Evolutionary conservation across 1,140 invertebrate genomes (phyloP).

Genomic region (Uloborus diversus): DNA sequence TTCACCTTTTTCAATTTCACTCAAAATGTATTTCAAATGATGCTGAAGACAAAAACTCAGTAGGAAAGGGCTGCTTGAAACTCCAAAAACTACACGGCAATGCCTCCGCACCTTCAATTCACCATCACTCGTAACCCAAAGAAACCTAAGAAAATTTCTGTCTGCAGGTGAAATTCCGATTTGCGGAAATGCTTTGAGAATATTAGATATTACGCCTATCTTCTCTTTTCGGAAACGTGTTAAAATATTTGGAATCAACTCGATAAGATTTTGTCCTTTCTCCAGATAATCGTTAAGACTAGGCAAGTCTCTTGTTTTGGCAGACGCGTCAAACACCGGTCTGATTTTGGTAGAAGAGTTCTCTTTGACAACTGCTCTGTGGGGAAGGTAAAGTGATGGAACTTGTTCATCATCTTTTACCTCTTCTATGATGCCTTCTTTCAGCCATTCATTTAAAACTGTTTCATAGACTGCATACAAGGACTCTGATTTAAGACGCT

Average conservation of each 20-base stretch:
- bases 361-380: slow-evolving; percentile 57
- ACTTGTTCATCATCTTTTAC: slow-evolving; percentile 56
- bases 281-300: slow-evolving; percentile 21
- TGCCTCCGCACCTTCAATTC: not conserved
- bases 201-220: slow-evolving; percentile 32
- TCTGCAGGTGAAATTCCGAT: slow-evolving; percentile 5
- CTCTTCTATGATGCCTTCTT: slow-evolving; percentile 61
- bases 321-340: slow-evolving; percentile 35
- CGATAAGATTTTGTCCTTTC: slow-evolving; percentile 31
- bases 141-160: slow-evolving; percentile 19
- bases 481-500: not conserved
- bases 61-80: slow-evolving; percentile 22
- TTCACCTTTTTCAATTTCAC: not conserved
- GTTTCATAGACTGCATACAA: slow-evolving; percentile 30
- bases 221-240: slow-evolving; percentile 25
- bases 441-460: slow-evolving; percentile 61
- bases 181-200: slow-evolving; percentile 54
- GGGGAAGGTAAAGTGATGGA: slow-evolving; percentile 61
- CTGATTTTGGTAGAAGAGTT: slow-evolving; percentile 53
- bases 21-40: not conserved
- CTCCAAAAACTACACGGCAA: slow-evolving; percentile 26
- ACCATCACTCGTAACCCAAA: not conserved
- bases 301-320: not conserved
- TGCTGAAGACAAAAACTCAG: not conserved
- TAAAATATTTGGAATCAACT: slow-evolving; percentile 60